Evolutionary conservation across 2,888 invertebrate species (phyloP).

Genomic region (Camponotus fellah): DNA sequence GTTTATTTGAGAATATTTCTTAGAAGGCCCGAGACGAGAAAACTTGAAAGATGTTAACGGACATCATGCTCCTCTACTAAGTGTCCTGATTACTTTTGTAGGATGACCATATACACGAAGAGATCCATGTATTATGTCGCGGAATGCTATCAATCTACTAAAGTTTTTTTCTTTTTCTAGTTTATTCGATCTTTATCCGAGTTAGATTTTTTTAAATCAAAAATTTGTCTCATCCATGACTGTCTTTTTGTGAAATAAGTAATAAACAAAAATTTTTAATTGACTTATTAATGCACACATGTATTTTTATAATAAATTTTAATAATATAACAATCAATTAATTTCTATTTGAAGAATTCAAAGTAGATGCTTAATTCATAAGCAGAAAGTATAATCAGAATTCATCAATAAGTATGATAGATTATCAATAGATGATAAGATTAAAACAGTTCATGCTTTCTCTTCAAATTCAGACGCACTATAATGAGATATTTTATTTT

Average conservation of each 20-base stretch:
- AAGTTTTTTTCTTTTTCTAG: slow-evolving; percentile 37
- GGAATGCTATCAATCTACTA: slow-evolving; percentile 75
- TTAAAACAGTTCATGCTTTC: not conserved
- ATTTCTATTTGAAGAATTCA: not conserved
- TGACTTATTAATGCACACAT: not conserved
- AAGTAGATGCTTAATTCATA: not conserved
- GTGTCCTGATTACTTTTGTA: slow-evolving; percentile 58
- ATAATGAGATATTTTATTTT: not conserved
- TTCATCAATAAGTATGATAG: not conserved
- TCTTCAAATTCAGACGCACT: not conserved
- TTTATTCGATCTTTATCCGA: slow-evolving; percentile 44
- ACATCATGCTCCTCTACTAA: slow-evolving; percentile 63
- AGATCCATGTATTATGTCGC: slow-evolving; percentile 68
- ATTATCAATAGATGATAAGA: slow-evolving; percentile 39
- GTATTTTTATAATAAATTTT: not conserved
- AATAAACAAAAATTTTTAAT: not conserved
- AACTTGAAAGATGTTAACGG: slow-evolving; percentile 76
- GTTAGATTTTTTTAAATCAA: slow-evolving; percentile 27
- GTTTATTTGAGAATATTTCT: slow-evolving; percentile 67
- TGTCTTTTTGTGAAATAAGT: slow-evolving; percentile 22
- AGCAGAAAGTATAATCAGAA: not conserved
- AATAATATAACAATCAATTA: not conserved
- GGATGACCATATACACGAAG: slow-evolving; percentile 75
- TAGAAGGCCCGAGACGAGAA: slow-evolving; percentile 68
- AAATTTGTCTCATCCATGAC: not conserved